Percentiles rank a stretch among this genome's conserved stretches.
These are phyloP conservation scores for Tetranychus urticae DNA, from an alignment of 1,140 invertebrate genomes.

Conservation along the genomic window DNA sequence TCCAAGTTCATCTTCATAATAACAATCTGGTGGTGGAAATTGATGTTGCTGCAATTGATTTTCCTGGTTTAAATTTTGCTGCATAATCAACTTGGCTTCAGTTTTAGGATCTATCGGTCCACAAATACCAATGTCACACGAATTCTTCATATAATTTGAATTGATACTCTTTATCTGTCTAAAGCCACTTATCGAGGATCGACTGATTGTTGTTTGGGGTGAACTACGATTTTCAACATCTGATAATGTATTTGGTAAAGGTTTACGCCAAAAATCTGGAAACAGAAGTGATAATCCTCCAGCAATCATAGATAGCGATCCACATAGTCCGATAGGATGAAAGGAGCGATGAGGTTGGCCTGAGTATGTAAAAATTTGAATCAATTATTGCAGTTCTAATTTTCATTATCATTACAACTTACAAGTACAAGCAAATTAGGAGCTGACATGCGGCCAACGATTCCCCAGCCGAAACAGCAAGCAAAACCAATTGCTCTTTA, in stretches of 20 bases:
- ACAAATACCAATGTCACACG: no score
- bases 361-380: not conserved
- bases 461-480: slow-evolving; percentile 9
- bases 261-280: slow-evolving; percentile 5
- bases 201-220: no score
- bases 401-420: not conserved
- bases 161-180: no score
- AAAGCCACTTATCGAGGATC: no score
- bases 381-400: not conserved
- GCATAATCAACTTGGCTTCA: no score
- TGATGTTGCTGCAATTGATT: not conserved
- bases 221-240: slow-evolving; percentile 6
- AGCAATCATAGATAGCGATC: slow-evolving; percentile 9
- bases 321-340: slow-evolving; percentile 8
- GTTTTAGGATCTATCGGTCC: no score
- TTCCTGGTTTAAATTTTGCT: not conserved
- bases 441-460: slow-evolving; percentile 6
- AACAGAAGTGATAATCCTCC: slow-evolving; percentile 10
- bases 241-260: slow-evolving; percentile 10
- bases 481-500: slow-evolving; percentile 11
- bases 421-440: slow-evolving; percentile 10
- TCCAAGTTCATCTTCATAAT: not conserved
- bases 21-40: not conserved
- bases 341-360: slow-evolving; percentile 3
- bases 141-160: no score